Evolutionary conservation across 2,888 invertebrate genomes (phyloP).

Genomic region (Nomada ferruginata): DNA sequence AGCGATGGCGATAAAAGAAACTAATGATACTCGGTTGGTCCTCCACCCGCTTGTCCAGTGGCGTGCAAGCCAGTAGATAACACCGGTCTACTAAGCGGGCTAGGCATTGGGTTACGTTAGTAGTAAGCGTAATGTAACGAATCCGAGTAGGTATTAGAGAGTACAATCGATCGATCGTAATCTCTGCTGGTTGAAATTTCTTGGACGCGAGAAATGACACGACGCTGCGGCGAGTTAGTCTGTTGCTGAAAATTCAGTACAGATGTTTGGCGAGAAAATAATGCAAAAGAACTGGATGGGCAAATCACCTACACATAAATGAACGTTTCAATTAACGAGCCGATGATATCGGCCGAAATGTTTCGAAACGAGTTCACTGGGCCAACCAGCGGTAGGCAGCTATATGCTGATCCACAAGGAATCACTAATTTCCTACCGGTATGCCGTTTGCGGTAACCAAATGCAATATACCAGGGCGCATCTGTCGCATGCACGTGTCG

Average conservation of each 20-base stretch:
- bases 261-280: too few relatives aligned
- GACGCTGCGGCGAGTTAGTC: too few relatives aligned
- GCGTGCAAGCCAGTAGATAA: conserved; percentile 41
- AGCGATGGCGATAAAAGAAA: conserved; percentile 48
- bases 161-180: conserved; percentile 8
- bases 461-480: conserved; percentile 40
- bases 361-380: conserved; percentile 54
- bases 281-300: too few relatives aligned
- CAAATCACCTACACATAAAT: not conserved
- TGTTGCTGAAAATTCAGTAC: too few relatives aligned
- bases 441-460: conserved; percentile 52
- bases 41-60: conserved; percentile 43
- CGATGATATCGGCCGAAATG: conserved; percentile 10
- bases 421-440: conserved; percentile 48
- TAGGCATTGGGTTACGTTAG: conserved; percentile 17
- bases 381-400: conserved; percentile 12
- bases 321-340: conserved; percentile 42
- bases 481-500: conserved; percentile 35
- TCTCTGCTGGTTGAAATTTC: not conserved
- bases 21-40: conserved; percentile 35
- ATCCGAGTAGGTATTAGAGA: conserved; percentile 1
- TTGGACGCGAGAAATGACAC: not conserved
- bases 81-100: conserved; percentile 27
- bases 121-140: conserved; percentile 7
- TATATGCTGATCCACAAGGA: conserved; percentile 37